Evolutionary conservation across 2,113 vertebrate species (phyloP), one percentile per base, ranked within the genome.

Genomic region (Anthoscopus minutus): DNA sequence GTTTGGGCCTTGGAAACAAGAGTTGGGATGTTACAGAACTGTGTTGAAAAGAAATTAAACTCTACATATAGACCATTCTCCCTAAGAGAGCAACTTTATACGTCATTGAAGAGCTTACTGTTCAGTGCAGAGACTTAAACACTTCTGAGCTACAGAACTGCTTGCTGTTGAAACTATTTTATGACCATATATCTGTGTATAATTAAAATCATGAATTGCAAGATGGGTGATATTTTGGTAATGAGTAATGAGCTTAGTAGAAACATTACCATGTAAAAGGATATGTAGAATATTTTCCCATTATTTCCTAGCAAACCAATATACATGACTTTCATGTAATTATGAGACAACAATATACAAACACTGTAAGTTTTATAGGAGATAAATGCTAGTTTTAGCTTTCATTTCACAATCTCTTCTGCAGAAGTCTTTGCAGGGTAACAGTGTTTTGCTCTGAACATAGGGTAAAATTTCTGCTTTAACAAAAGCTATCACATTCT

Each of bases 1-100:
- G 70, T 94, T 80, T 91, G 31, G 48, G 61, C 50, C 80, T 95
- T 95, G 94, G 70, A 96, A 96, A 91, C 2, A 4, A 74, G 72
- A 60, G 54, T 69, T 22, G 33, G 64, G 50, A 88, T 61, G 69
- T 90, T 69, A 79, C 13, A 48, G 42, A 74, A 57, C 33, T 65
- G 18, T 47, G 44, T 6, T 81, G 78, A 91, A 89, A 96, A 86
- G 44, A 88, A 71, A 78, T 31, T 33, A 77, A 95, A 78, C 40
- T 31, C 58, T 62, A 78, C n/a, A 38, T 47, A 51, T 40, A 71
- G 64, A 50, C 16, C 69, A 66, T 67, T 81, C 33, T 61, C 8
- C 27, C 21, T 61, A 79, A 94, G 31, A 84, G 35, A 92, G 10
- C 11, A 67, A 56, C n/a, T 44, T 79, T 33, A 81, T 53, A 19